Percentiles rank a stretch among this genome's conserved stretches.
Evolutionary conservation across 1,140 invertebrate species (phyloP).

Genomic region (Tetraneura akinire): DNA sequence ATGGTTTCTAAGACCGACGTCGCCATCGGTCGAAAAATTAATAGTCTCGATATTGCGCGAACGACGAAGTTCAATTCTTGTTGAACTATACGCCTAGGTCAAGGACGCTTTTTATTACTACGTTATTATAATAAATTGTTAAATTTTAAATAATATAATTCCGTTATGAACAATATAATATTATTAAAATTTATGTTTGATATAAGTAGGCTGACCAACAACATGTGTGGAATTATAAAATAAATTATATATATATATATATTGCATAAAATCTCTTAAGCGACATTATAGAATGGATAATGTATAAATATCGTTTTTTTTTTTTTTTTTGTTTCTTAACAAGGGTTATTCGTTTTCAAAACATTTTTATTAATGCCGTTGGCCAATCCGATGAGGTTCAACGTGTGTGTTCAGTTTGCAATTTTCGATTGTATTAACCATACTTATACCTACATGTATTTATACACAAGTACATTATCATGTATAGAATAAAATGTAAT

Average conservation of each 20-base stretch:
- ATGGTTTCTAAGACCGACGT: no score
- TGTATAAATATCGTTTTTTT: neutral
- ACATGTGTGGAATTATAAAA: neutral
- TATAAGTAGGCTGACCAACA: neutral
- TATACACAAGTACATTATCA: neutral
- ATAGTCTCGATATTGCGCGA: neutral
- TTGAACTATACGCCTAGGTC: neutral
- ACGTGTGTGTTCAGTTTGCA: no score
- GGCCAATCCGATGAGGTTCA: neutral
- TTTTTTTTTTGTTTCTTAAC: slow-evolving; percentile 12
- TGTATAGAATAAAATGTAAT: neutral
- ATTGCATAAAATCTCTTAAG: slow-evolving; percentile 10
- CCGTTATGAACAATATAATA: neutral
- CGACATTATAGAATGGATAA: neutral
- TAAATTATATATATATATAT: neutral
- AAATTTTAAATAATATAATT: neutral
- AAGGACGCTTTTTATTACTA: neutral
- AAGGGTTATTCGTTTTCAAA: slow-evolving; percentile 22
- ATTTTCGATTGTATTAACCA: neutral
- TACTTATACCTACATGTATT: neutral
- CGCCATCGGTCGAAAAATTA: no score
- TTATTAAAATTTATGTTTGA: neutral
- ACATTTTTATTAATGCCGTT: neutral
- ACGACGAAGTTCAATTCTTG: neutral
- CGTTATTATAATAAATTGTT: neutral